Conservation (phyloP, 2,888 invertebrate genomes). For the Malthinus seriepunctatus region DNA sequence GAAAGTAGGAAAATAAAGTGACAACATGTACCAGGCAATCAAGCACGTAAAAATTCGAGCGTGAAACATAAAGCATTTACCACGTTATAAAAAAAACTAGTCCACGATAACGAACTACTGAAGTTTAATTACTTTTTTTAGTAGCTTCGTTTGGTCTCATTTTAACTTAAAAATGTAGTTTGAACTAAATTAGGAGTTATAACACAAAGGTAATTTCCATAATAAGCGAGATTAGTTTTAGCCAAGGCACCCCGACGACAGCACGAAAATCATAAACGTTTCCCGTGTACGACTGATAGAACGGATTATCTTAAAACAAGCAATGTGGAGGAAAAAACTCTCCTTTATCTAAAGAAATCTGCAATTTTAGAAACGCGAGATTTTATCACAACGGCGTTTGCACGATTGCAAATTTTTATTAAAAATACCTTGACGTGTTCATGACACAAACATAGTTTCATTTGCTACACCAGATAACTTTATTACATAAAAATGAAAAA, state of each 20-base stretch:
- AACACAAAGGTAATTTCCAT: constrained; percentile 21
- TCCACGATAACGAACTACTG: constrained; percentile 32
- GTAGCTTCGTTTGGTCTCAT: constrained; percentile 14
- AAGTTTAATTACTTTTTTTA: constrained; percentile 32
- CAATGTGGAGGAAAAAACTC: constrained; percentile 17
- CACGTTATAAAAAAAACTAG: constrained; percentile 39
- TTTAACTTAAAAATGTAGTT: constrained; percentile 15
- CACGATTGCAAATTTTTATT: constrained; percentile 20
- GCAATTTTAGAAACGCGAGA: constrained; percentile 32
- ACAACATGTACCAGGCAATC: constrained; percentile 51
- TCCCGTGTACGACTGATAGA: constrained; percentile 19
- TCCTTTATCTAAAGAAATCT: constrained; percentile 22
- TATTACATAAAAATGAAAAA: background rate
- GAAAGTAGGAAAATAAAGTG: constrained; percentile 49
- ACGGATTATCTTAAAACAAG: constrained; percentile 21
- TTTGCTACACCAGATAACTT: constrained; percentile 4
- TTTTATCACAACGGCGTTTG: constrained; percentile 19
- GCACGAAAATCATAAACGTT: constrained; percentile 23
- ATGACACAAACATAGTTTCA: constrained; percentile 22
- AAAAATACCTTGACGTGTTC: constrained; percentile 25
- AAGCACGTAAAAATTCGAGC: constrained; percentile 39
- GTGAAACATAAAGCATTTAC: constrained; percentile 49
- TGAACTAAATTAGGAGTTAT: constrained; percentile 16
- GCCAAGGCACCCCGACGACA: constrained; percentile 20
- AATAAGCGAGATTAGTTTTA: constrained; percentile 19